phyloP scores from a whole-genome alignment of 2,113 vertebrate species.

The Euleptes europaea region DNA sequence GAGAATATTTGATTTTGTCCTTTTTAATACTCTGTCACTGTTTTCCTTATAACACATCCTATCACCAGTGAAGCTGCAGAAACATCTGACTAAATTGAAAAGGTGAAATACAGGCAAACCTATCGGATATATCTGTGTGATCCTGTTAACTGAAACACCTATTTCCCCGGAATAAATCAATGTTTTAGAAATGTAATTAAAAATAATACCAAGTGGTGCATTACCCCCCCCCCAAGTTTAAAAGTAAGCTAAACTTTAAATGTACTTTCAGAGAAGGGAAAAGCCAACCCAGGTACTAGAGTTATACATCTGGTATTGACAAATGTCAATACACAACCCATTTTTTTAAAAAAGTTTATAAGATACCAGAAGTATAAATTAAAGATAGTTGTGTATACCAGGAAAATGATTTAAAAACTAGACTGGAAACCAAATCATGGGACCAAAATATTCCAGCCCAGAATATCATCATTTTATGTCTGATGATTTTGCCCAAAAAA shows the following conservation, averaged over 20 bases:
- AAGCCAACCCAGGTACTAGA: neutral
- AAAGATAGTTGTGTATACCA: neutral
- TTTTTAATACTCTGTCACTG: neutral
- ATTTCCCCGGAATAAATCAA: slow-evolving; percentile 38
- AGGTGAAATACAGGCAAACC: slow-evolving; percentile 23
- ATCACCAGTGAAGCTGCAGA: neutral
- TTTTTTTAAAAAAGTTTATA: neutral
- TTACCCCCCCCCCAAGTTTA: neutral
- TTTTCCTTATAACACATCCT: slow-evolving; percentile 25
- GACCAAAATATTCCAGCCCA: too few relatives aligned
- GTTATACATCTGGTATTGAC: neutral
- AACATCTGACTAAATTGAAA: slow-evolving; percentile 21
- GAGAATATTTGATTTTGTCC: slow-evolving; percentile 38
- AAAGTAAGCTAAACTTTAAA: slow-evolving; percentile 24
- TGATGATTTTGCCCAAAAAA: neutral
- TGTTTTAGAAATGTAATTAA: slow-evolving; percentile 46
- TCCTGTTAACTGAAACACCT: slow-evolving; percentile 29
- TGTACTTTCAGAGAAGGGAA: neutral
- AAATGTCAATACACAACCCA: neutral
- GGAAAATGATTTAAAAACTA: neutral
- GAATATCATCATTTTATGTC: neutral
- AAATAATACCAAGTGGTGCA: slow-evolving; percentile 26
- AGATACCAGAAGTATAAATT: neutral
- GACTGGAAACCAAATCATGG: neutral
- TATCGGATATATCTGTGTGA: slow-evolving; percentile 29